These are phyloP conservation scores for Leptodactylus fuscus DNA, from an alignment of 2,113 vertebrate genomes.

Conservation along the genomic window DNA sequence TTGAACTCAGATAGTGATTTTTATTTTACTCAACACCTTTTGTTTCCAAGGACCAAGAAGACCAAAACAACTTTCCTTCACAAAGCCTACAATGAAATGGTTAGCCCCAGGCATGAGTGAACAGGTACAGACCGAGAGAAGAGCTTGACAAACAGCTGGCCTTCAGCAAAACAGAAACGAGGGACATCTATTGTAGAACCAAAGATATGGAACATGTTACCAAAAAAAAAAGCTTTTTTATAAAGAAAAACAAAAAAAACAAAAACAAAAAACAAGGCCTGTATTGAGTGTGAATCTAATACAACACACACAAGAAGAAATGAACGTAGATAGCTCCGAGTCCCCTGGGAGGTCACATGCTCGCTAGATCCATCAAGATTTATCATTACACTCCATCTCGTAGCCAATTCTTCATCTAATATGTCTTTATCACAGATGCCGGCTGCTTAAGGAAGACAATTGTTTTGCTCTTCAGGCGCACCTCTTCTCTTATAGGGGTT, in stretches of 20 bases:
- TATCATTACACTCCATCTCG: background rate
- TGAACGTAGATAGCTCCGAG: background rate
- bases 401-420: background rate
- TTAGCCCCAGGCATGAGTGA: constrained; percentile 29
- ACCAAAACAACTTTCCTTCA: background rate
- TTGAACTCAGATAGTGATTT: background rate
- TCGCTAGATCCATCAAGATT: background rate
- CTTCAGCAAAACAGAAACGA: constrained; percentile 22
- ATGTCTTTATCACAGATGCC: background rate
- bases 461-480: background rate
- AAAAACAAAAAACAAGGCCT: background rate
- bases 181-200: constrained; percentile 1
- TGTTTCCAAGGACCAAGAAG: background rate
- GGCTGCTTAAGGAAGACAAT: background rate
- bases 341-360: background rate
- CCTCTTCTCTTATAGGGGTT: background rate
- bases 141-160: constrained; percentile 52
- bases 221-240: background rate
- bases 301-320: background rate
- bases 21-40: background rate
- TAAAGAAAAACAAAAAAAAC: too few relatives aligned
- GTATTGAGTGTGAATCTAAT: background rate
- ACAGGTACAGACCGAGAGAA: constrained; percentile 18
- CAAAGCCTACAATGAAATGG: constrained; percentile 17
- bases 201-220: background rate